Conservation (phyloP, 1,140 invertebrate genomes). For the Vollenhovia emeryi region DNA sequence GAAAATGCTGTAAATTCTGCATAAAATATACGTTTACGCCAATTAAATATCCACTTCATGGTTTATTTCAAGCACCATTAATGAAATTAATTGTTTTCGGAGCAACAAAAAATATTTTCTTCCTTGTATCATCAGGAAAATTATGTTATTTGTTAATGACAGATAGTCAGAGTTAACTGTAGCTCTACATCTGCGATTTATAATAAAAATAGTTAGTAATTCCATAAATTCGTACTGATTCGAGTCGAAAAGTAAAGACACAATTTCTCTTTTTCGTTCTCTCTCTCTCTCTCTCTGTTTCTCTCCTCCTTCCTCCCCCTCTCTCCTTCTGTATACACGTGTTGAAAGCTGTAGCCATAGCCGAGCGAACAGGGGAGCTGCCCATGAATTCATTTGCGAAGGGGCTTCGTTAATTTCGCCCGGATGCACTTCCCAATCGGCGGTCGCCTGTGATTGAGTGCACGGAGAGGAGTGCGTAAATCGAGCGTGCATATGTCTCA, state of each 20-base stretch:
- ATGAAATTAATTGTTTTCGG: neutral
- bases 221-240: neutral
- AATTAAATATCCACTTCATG: neutral
- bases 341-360: neutral
- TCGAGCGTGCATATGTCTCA: conserved; percentile 61
- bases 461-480: conserved; percentile 51
- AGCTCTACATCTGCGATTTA: neutral
- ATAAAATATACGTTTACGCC: neutral
- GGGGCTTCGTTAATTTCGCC: conserved; percentile 48
- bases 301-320: neutral
- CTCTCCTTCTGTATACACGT: neutral
- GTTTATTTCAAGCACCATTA: neutral
- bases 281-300: neutral
- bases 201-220: neutral
- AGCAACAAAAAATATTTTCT: neutral
- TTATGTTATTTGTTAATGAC: neutral
- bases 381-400: conserved; percentile 51
- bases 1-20: neutral
- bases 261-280: neutral
- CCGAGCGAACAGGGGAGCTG: conserved; percentile 1
- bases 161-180: neutral
- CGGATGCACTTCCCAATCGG: conserved; percentile 47
- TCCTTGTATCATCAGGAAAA: too few species aligned
- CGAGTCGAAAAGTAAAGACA: neutral
- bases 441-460: conserved; percentile 46